Evolutionary conservation across 2,113 vertebrate genomes (phyloP).

Genomic region (Platichthys stellatus): DNA sequence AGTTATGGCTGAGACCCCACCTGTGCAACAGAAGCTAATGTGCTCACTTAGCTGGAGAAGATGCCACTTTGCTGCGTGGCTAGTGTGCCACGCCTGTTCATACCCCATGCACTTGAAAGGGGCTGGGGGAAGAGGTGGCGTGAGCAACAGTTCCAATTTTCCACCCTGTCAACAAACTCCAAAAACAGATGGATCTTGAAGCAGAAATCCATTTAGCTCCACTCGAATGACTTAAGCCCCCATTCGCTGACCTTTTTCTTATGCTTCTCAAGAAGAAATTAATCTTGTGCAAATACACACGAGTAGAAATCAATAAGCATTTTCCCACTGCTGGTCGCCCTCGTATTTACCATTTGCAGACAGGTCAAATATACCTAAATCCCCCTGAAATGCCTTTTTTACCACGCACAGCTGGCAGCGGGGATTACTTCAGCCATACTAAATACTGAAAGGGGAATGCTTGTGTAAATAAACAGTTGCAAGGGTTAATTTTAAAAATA

Average conservation of each 20-base stretch:
- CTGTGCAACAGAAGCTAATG: not conserved
- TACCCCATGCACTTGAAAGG: constrained; percentile 14
- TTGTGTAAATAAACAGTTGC: not conserved
- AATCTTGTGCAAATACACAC: constrained; percentile 67
- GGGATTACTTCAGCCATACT: not conserved
- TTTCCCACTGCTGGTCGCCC: constrained; percentile 53
- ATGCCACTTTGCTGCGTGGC: constrained; percentile 31
- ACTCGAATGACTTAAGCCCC: constrained; percentile 72
- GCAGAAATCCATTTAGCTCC: constrained; percentile 75
- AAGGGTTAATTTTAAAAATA: constrained; percentile 15
- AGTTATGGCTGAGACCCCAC: constrained; percentile 3
- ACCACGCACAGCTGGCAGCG: not conserved
- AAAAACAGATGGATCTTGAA: constrained; percentile 76
- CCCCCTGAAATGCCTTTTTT: constrained; percentile 42
- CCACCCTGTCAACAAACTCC: constrained; percentile 72
- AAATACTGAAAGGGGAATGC: not conserved
- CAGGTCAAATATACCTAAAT: constrained; percentile 60
- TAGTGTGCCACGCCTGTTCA: constrained; percentile 16
- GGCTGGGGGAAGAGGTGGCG: constrained; percentile 1
- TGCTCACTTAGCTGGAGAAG: constrained; percentile 45
- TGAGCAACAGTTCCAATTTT: constrained; percentile 75
- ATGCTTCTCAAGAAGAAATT: constrained; percentile 66
- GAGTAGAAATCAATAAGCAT: constrained; percentile 73
- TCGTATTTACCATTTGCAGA: constrained; percentile 52
- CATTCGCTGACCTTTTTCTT: constrained; percentile 67